Evolutionary conservation across 2,113 vertebrate species (phyloP).

Genomic region (Thryonomys swinderianus): DNA sequence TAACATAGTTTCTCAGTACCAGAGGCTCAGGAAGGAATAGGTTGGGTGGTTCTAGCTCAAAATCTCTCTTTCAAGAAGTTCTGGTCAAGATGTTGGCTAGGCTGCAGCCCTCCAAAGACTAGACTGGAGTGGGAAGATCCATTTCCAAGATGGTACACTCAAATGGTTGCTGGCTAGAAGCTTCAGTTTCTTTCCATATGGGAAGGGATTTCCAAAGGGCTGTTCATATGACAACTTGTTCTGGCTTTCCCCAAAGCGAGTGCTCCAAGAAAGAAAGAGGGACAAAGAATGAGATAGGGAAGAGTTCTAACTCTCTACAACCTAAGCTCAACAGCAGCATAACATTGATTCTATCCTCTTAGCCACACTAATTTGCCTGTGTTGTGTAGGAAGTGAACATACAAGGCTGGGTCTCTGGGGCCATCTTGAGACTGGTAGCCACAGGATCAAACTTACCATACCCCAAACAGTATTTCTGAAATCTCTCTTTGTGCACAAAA

Average conservation of each 20-base stretch:
- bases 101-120: neutral
- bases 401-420: neutral
- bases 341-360: neutral
- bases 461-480: neutral
- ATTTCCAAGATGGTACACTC: neutral
- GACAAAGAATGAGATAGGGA: neutral
- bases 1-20: neutral
- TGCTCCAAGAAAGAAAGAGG: neutral
- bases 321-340: neutral
- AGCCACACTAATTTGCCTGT: neutral
- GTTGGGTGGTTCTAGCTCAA: neutral
- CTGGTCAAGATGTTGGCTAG: neutral
- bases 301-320: neutral
- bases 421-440: neutral
- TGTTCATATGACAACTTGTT: neutral
- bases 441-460: neutral
- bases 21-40: neutral
- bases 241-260: neutral
- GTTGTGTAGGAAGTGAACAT: neutral
- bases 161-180: neutral
- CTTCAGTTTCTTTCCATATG: neutral
- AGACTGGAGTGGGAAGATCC: too few relatives aligned
- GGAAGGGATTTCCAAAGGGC: neutral
- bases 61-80: neutral
- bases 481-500: neutral